These are phyloP conservation scores for Dryobota labecula DNA, from an alignment of 2,888 invertebrate species.

Conservation along the genomic window DNA sequence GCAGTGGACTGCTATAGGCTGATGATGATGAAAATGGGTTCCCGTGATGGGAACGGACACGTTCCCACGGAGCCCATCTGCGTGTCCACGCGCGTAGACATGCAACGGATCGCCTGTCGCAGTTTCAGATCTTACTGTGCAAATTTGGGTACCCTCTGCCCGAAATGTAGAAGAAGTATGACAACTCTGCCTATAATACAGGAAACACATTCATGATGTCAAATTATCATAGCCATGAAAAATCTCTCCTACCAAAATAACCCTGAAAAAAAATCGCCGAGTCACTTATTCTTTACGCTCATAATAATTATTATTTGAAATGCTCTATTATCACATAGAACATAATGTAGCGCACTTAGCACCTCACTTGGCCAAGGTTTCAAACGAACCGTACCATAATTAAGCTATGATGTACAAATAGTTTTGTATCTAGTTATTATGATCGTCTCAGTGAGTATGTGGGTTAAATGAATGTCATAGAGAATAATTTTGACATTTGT, in stretches of 20 bases:
- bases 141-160: too few relatives aligned
- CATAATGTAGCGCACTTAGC: slow-evolving; percentile 23
- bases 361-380: slow-evolving; percentile 47
- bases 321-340: slow-evolving; percentile 19
- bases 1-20: too few relatives aligned
- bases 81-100: too few relatives aligned
- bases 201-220: not conserved
- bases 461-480: slow-evolving; percentile 38
- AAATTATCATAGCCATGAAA: not conserved
- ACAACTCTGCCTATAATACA: not conserved
- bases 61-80: too few relatives aligned
- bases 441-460: slow-evolving; percentile 28
- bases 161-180: too few relatives aligned
- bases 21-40: too few relatives aligned
- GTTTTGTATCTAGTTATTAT: slow-evolving; percentile 24
- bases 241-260: not conserved
- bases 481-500: not conserved
- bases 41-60: too few relatives aligned
- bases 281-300: not conserved
- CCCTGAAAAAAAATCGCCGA: slow-evolving; percentile 5
- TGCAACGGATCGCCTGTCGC: too few relatives aligned
- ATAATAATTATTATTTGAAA: not conserved
- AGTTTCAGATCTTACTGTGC: too few relatives aligned
- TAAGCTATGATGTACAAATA: slow-evolving; percentile 35
- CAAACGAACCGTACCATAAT: slow-evolving; percentile 36